Conservation (phyloP, 2,888 invertebrate genomes). For the Plagodis dolabraria region DNA sequence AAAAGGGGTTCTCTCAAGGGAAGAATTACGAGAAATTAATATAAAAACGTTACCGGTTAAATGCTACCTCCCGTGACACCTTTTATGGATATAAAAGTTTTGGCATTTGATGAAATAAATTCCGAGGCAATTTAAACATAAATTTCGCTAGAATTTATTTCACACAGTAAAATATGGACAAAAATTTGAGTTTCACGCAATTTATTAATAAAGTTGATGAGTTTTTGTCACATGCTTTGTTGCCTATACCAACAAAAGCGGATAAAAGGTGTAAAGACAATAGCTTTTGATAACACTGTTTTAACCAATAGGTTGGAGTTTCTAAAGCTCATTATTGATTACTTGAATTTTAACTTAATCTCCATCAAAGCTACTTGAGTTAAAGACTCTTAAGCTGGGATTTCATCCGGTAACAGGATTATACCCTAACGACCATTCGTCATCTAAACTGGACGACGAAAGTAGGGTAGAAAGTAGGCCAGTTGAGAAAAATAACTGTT, state of each 20-base stretch:
- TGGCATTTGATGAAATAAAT: constrained; percentile 8
- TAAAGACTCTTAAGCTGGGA: constrained; percentile 7
- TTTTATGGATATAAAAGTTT: constrained; percentile 14
- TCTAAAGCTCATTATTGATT: neutral
- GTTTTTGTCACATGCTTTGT: neutral
- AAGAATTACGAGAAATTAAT: constrained; percentile 21
- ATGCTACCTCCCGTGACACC: constrained; percentile 11
- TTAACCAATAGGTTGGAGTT: neutral
- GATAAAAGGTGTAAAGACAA: no score
- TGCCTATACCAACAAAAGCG: no score
- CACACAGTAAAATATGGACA: neutral
- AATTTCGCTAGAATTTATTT: no score
- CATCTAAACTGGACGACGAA: constrained; percentile 20
- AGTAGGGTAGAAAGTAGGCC: constrained; percentile 19
- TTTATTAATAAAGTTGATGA: neutral
- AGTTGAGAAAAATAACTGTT: constrained; percentile 6
- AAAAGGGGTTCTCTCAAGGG: constrained; percentile 11
- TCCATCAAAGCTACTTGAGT: constrained; percentile 12
- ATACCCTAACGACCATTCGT: constrained; percentile 18
- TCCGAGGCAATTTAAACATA: constrained; percentile 6
- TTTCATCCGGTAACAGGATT: constrained; percentile 19
- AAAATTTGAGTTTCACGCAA: neutral
- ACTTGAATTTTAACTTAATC: constrained; percentile 14
- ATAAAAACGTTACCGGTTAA: constrained; percentile 16
- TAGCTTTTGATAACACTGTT: no score